A percentile compares a stretch with the other conserved stretches of the same genome.
Evolutionary conservation across 2,797 vertebrate species (phyloP).

Genomic region (Hapalemur alaotrensis): DNA sequence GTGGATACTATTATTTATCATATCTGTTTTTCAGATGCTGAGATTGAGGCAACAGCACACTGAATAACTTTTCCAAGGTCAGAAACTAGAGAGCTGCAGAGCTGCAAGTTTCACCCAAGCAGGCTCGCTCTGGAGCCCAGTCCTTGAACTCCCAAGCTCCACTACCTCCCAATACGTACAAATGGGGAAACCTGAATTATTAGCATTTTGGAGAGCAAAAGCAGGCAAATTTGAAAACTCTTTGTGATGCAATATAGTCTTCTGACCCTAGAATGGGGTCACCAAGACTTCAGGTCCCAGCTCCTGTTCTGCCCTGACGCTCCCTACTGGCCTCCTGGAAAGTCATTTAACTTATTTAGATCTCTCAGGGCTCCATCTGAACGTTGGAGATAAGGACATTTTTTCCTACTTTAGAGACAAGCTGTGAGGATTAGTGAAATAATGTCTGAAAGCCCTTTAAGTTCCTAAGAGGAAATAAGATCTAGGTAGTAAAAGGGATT

Average conservation of each 20-base stretch:
- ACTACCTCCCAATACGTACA: no score
- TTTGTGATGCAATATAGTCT: neutral
- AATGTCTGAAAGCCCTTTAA: neutral
- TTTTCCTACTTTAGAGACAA: neutral
- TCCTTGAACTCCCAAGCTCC: neutral
- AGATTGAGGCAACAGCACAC: neutral
- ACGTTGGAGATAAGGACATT: neutral
- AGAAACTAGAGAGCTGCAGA: neutral
- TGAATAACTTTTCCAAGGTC: neutral
- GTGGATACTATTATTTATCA: constrained; percentile 46
- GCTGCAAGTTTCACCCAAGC: no score
- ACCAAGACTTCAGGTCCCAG: no score
- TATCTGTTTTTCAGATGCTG: neutral
- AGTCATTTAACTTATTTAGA: neutral
- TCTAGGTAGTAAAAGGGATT: neutral
- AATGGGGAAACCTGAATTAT: neutral
- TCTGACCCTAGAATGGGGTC: neutral
- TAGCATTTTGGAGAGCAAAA: neutral
- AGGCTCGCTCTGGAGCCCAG: neutral
- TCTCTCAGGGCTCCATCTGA: neutral
- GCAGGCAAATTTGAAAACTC: neutral
- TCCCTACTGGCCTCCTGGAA: neutral
- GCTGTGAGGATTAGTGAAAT: neutral
- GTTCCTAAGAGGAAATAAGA: neutral
- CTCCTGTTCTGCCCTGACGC: neutral